These are phyloP conservation scores for Acleris holmiana DNA, from an alignment of 2,888 invertebrate species.

Conservation along the genomic window DNA sequence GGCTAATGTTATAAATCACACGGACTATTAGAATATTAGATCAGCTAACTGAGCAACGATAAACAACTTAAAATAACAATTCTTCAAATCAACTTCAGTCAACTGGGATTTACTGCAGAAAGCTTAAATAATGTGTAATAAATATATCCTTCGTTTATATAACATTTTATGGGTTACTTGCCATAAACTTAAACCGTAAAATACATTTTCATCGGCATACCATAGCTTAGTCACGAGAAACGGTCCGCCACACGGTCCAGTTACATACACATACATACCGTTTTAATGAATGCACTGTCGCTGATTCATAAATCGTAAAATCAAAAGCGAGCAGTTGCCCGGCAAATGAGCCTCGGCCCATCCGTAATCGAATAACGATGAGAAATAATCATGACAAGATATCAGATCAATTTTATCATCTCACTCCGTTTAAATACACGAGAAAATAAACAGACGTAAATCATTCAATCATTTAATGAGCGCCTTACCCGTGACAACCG, in stretches of 20 bases:
- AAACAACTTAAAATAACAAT: background rate
- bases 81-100: background rate
- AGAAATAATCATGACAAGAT: slow-evolving; percentile 33
- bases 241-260: slow-evolving; percentile 49
- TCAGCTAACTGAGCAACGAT: too few species aligned
- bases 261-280: slow-evolving; percentile 55
- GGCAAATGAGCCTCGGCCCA: slow-evolving; percentile 56
- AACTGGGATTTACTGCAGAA: background rate
- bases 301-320: slow-evolving; percentile 72
- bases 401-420: slow-evolving; percentile 23
- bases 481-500: too few species aligned
- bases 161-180: slow-evolving; percentile 20
- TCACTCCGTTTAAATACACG: slow-evolving; percentile 20
- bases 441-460: slow-evolving; percentile 53
- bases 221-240: slow-evolving; percentile 58
- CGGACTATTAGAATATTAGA: too few species aligned
- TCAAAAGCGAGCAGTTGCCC: slow-evolving; percentile 60
- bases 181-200: slow-evolving; percentile 38
- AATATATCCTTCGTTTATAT: slow-evolving; percentile 14
- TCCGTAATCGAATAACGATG: slow-evolving; percentile 43
- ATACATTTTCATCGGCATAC: slow-evolving; percentile 43
- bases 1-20: too few species aligned
- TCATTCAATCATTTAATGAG: too few species aligned
- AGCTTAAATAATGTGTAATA: slow-evolving; percentile 13
- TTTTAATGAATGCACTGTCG: slow-evolving; percentile 65